These are phyloP conservation scores for Megathymus violae DNA, from an alignment of 1,140 invertebrate genomes.

Conservation along the genomic window DNA sequence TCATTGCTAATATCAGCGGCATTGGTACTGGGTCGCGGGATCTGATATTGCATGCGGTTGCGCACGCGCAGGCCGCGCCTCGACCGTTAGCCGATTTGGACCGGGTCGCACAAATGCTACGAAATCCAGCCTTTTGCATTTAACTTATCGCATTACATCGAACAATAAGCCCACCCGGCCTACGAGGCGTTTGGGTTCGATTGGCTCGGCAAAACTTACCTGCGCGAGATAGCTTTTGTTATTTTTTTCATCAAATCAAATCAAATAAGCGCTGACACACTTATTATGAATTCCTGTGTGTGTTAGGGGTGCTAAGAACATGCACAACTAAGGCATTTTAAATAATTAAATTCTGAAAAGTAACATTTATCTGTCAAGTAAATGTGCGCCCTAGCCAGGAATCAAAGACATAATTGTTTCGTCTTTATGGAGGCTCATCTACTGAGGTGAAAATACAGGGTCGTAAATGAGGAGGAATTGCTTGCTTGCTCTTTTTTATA, in stretches of 20 bases:
- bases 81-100: constrained; percentile 26
- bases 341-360: too few species aligned
- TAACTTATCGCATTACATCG: constrained; percentile 24
- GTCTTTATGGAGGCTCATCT: too few species aligned
- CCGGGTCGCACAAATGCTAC: constrained; percentile 19
- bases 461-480: too few species aligned
- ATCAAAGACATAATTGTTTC: too few species aligned
- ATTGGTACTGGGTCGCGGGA: constrained; percentile 22
- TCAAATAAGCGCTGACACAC: too few species aligned
- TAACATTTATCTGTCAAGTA: too few species aligned
- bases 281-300: too few species aligned
- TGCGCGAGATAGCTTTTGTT: not conserved
- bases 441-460: too few species aligned
- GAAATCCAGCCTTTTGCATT: constrained; percentile 26
- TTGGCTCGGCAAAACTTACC: not conserved
- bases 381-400: too few species aligned
- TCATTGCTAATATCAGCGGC: constrained; percentile 36
- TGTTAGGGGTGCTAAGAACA: too few species aligned
- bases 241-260: not conserved
- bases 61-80: constrained; percentile 35
- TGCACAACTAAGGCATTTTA: too few species aligned
- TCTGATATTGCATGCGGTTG: constrained; percentile 31
- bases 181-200: not conserved
- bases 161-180: constrained; percentile 18
- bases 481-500: too few species aligned